Percentiles rank a stretch among this genome's conserved stretches.
These are phyloP conservation scores for Porites evermanni DNA, from an alignment of 92 coral and sea anemone species.

Conservation along the genomic window DNA sequence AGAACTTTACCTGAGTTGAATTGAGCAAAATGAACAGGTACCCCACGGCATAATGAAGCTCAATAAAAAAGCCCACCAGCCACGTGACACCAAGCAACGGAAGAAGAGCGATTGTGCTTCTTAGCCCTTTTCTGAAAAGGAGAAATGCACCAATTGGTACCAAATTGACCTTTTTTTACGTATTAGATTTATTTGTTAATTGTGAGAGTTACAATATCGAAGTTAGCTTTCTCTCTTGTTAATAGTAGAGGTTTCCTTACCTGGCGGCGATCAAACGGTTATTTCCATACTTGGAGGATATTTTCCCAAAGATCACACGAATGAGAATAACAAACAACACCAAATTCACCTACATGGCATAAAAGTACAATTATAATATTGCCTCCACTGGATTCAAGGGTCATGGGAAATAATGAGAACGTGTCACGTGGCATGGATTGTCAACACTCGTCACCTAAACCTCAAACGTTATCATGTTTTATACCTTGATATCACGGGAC, in stretches of 20 bases:
- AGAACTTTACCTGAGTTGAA: conserved; percentile 22
- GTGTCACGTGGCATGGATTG: neutral
- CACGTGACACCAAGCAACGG: conserved; percentile 45
- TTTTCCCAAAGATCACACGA: conserved; percentile 24
- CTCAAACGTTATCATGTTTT: too few species aligned
- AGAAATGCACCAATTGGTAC: neutral
- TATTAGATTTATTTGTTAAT: too few species aligned
- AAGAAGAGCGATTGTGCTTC: conserved; percentile 31
- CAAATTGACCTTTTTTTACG: neutral
- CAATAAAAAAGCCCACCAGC: conserved; percentile 23
- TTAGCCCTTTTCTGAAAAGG: conserved; percentile 28
- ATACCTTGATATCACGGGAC: too few species aligned
- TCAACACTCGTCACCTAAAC: neutral
- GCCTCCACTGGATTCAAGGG: neutral
- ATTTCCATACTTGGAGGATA: conserved; percentile 7
- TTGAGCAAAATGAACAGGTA: conserved; percentile 28
- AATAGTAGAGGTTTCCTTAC: neutral
- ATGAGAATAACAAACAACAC: conserved; percentile 16
- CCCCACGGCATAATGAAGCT: conserved; percentile 21
- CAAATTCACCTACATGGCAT: conserved; percentile 12
- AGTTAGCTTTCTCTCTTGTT: neutral
- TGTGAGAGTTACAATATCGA: neutral
- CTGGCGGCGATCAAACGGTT: neutral
- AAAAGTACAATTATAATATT: neutral
- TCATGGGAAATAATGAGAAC: neutral